Evolutionary conservation across 2,888 invertebrate genomes (phyloP), one percentile per base, ranked within the genome.

Genomic region (Rhingia rostrata): DNA sequence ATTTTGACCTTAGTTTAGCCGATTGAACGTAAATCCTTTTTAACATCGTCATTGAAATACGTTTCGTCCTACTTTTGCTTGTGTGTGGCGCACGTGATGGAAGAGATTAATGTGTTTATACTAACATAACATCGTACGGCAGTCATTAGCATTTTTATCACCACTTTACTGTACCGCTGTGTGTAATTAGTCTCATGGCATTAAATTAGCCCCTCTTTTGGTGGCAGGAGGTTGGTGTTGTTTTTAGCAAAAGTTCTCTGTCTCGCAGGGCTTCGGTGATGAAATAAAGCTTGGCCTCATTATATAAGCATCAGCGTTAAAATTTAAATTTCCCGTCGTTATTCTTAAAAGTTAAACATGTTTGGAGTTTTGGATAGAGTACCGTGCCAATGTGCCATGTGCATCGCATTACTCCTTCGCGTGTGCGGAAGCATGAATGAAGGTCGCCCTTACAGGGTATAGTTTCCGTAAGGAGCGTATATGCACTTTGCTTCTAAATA

Each of bases 141-240:
- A 75, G 80, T 66, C 70, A 84, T 84, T 84, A 84, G 74, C 84
- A 80, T 84, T 84, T 84, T 84, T 75, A 84, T 84, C 84, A 80
- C 84, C 84, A 75, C 66, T 84, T 79, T 80, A 75, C 47, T 74
- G 70, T 72, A 75, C 80, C 75, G 66, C 56, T 75, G 84, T 74
- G 84, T 75, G 80, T 84, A 84, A 84, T 84, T 84, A 84, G 84
- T 75, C 56, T 45, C 60, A 64, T 84, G 64, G 70, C 64, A 75
- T 84, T 84, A 70, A 84, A 84, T 84, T 84, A 84, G 84, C 69
- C 41, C 12, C 12, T 22, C 43, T 43, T 72, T 60, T 51, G 63
- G 7, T 9, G 12, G 63, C 35, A 33, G 9, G 12, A 3, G 10
- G 4, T 49, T 58, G 32, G 9, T 41, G 39, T 45, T 1, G 45